A percentile compares a stretch with the other conserved stretches of the same genome.
phyloP scores from a whole-genome alignment of 1,140 invertebrate species.

The Ditylenchus dipsaci region DNA sequence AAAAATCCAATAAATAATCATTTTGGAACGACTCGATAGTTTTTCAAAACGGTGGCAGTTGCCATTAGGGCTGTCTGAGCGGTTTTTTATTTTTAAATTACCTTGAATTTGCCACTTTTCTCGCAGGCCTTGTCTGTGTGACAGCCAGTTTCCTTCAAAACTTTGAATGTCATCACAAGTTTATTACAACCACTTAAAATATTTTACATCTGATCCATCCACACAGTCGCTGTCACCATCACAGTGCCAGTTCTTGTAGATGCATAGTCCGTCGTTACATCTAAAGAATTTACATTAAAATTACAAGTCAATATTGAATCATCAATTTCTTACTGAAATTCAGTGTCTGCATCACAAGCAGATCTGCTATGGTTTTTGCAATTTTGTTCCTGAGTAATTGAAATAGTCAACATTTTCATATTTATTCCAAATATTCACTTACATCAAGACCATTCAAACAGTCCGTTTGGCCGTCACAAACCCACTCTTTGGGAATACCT shows the following conservation, averaged over 20 bases:
- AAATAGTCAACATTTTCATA: slow-evolving; percentile 9
- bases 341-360: slow-evolving; percentile 5
- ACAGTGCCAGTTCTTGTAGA: slow-evolving; percentile 66
- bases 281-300: slow-evolving; percentile 5
- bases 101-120: slow-evolving; percentile 27
- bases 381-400: not conserved
- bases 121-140: slow-evolving; percentile 20
- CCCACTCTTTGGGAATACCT: slow-evolving; percentile 71
- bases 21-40: too few relatives aligned
- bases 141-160: not conserved
- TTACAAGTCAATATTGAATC: not conserved
- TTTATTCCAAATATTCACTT: slow-evolving; percentile 29
- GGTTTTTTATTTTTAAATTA: not conserved
- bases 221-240: slow-evolving; percentile 66
- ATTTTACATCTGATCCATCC: slow-evolving; percentile 76
- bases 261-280: slow-evolving; percentile 30
- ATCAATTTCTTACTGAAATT: slow-evolving; percentile 29
- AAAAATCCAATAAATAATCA: too few relatives aligned
- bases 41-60: too few relatives aligned
- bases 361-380: not conserved
- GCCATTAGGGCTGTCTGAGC: too few relatives aligned
- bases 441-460: slow-evolving; percentile 58
- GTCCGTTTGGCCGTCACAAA: slow-evolving; percentile 69
- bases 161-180: too few relatives aligned
- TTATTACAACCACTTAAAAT: slow-evolving; percentile 16